These are phyloP conservation scores for Sphaerodactylus townsendi DNA, from an alignment of 2,113 vertebrate species.

Conservation along the genomic window DNA sequence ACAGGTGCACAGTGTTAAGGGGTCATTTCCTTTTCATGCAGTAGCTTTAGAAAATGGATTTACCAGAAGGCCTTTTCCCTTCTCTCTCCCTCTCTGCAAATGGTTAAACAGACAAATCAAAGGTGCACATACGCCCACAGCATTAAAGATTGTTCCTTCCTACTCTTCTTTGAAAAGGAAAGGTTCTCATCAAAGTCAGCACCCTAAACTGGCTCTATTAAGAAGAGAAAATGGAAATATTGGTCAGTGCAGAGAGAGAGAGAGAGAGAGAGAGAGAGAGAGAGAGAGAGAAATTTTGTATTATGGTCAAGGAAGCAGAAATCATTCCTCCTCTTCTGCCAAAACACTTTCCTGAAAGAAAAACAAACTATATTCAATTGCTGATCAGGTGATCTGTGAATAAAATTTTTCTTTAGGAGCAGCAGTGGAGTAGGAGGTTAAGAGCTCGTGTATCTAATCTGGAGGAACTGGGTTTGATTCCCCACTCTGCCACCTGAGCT, in stretches of 20 bases:
- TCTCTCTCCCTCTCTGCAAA: slow-evolving; percentile 15
- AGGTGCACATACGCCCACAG: not conserved
- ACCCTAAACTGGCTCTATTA: not conserved
- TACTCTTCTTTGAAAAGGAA: not conserved
- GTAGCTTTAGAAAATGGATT: slow-evolving; percentile 60
- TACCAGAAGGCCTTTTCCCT: slow-evolving; percentile 26
- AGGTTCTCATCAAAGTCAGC: slow-evolving; percentile 15
- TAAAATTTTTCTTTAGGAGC: slow-evolving; percentile 45
- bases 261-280: slow-evolving; percentile 36
- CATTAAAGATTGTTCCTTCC: not conserved
- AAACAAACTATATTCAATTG: slow-evolving; percentile 36
- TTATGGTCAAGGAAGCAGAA: slow-evolving; percentile 16
- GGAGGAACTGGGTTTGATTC: no score
- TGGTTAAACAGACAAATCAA: not conserved
- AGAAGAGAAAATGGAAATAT: slow-evolving; percentile 11
- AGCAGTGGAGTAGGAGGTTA: no score
- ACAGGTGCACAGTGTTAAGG: slow-evolving; percentile 65
- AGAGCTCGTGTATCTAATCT: no score
- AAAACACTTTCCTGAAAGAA: slow-evolving; percentile 4
- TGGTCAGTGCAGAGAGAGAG: slow-evolving; percentile 24
- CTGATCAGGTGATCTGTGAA: slow-evolving; percentile 46
- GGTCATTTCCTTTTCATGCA: slow-evolving; percentile 62
- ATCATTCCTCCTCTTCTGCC: slow-evolving; percentile 15
- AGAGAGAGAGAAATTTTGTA: slow-evolving; percentile 22
- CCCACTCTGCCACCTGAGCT: no score